Percentiles rank a stretch among this genome's conserved stretches.
phyloP scores from a whole-genome alignment of 1,140 invertebrate genomes.

The Formica exsecta region DNA sequence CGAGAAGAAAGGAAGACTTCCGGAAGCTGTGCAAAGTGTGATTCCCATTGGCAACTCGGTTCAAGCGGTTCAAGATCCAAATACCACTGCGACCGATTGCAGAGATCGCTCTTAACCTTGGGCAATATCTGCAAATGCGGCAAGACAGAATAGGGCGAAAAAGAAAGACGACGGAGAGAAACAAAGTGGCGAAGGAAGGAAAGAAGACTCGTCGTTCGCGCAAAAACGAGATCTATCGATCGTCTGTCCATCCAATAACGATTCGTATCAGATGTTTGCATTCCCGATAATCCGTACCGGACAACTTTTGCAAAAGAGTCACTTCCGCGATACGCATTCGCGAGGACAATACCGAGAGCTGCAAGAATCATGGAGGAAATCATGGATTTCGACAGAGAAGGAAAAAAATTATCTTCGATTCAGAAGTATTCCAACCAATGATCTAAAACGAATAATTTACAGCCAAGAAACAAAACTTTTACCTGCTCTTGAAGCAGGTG shows the following conservation, averaged over 20 bases:
- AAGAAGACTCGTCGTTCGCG: slow-evolving; percentile 62
- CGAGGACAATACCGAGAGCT: background rate
- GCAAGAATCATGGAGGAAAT: background rate
- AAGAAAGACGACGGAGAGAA: background rate
- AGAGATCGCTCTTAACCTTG: background rate
- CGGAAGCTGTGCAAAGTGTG: slow-evolving; percentile 6
- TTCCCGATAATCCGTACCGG: background rate
- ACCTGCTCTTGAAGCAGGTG: background rate
- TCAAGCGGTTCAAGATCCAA: slow-evolving; percentile 14
- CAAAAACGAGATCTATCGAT: slow-evolving; percentile 62
- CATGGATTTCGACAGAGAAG: background rate
- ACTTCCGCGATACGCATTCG: background rate
- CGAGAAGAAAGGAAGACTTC: slow-evolving; percentile 57
- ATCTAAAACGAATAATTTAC: background rate
- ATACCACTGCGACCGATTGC: background rate
- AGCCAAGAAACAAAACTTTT: background rate
- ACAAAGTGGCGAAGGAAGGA: background rate
- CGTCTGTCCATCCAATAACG: slow-evolving; percentile 40
- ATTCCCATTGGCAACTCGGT: background rate
- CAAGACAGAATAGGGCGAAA: background rate
- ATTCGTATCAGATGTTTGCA: slow-evolving; percentile 15
- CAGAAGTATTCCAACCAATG: background rate
- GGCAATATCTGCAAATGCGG: slow-evolving; percentile 3
- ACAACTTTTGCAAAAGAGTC: background rate
- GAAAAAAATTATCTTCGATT: background rate